phyloP scores from a whole-genome alignment of 2,797 vertebrate species.

The Taenioides sp. region DNA sequence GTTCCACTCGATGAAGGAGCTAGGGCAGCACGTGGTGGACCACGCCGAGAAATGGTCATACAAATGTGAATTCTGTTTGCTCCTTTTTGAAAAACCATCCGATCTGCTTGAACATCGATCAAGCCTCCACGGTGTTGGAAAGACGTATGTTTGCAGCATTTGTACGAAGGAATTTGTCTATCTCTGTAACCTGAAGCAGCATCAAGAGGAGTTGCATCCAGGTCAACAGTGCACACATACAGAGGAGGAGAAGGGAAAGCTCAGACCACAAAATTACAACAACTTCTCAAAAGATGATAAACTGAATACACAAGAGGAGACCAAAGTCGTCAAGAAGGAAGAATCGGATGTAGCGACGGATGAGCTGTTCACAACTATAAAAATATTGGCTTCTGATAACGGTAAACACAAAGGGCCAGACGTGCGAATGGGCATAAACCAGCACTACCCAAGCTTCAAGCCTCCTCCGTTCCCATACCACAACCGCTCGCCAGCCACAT shows the following conservation, averaged over 20 bases:
- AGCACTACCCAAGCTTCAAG: conserved; percentile 98
- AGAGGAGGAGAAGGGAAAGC: conserved; percentile 91
- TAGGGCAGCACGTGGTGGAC: conserved; percentile 88
- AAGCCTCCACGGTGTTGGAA: conserved; percentile 92
- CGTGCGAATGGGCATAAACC: conserved; percentile 95
- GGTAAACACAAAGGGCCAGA: conserved; percentile 89
- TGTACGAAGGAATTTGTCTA: conserved; percentile 98
- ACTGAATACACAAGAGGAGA: conserved; percentile 33
- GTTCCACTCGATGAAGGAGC: conserved; percentile 94
- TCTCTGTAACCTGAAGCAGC: conserved; percentile 95
- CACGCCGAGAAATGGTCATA: conserved; percentile 96
- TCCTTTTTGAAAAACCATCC: conserved; percentile 87
- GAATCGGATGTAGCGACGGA: conserved; percentile 78
- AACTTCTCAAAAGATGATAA: conserved; percentile 72
- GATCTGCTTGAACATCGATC: conserved; percentile 90
- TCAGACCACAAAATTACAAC: conserved; percentile 95
- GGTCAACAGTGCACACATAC: conserved; percentile 87
- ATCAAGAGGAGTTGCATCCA: conserved; percentile 94
- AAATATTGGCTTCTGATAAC: conserved; percentile 90
- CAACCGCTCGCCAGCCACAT: conserved; percentile 88
- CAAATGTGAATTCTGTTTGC: conserved; percentile 98
- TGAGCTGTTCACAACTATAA: conserved; percentile 93
- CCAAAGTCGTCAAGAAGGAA: conserved; percentile 66
- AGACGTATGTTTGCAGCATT: conserved; percentile 89
- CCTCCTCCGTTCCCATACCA: conserved; percentile 98